Evolutionary conservation across 2,797 vertebrate species (phyloP), one percentile per base, ranked within the genome.

Genomic region (Pachyuromys duprasi): DNA sequence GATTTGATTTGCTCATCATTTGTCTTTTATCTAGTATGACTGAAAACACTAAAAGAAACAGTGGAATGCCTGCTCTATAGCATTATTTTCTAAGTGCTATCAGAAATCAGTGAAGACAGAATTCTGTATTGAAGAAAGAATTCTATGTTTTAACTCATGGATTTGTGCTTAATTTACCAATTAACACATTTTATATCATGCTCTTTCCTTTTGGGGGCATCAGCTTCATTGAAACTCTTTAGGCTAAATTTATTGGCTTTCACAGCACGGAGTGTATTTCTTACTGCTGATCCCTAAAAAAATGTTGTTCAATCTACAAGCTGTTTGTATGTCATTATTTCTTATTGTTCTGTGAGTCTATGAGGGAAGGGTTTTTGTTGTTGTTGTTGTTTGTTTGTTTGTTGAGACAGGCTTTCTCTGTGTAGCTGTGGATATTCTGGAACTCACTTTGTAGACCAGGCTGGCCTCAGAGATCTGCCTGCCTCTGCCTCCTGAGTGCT

Each of bases 1-100:
- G 49, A 55, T 15, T 93, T 70, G 45, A 67, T 72, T 94, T 93
- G 42, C 86, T 94, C 81, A 86, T 89, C 93, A 53, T 90, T 96
- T 93, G 70, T 11, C 76, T 79, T 96, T 94, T 74, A 53, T 33
- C 78, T 96, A 36, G 39, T 72, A 3, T 63, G 63, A 81, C 75
- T 89, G 80, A 96, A 39, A 94, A 82, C 45, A 89, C 11, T 55
- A 62, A 57, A 3, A 24, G 28, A 14, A 79, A 86, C 86, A 5
- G 36, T 31, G 12, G 45, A 28, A 67, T 93, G 69, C 42, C 95
- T 87, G 94, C 69, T 91, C 2, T 1, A 13, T 81, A 45, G 39
- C 45, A 8, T 22, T 88, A 36, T 75, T 86, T 92, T 33, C 33
- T 91, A 78, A 88, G 86, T 55, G 24, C 12, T 95, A 72, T 95